Percentiles rank a stretch among this genome's conserved stretches.
phyloP scores from a whole-genome alignment of 2,113 vertebrate genomes.

The Thunnus thynnus region DNA sequence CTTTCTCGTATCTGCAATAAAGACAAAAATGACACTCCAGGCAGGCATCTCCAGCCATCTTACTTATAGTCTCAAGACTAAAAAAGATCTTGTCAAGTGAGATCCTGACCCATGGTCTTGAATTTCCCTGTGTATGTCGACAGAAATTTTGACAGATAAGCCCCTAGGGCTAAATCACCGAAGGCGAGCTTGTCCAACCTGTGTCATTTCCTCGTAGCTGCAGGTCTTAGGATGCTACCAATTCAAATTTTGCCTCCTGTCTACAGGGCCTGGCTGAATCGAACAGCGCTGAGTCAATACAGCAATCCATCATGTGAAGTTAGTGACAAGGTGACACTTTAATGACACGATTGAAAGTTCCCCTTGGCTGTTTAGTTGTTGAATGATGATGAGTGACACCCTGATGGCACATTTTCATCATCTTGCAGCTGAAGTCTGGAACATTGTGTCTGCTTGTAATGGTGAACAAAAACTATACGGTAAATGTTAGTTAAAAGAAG shows the following conservation, averaged over 20 bases:
- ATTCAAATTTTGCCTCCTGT: slow-evolving; percentile 16
- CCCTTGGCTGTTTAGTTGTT: slow-evolving; percentile 30
- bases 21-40: slow-evolving; percentile 9
- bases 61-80: slow-evolving; percentile 27
- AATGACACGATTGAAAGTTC: slow-evolving; percentile 40
- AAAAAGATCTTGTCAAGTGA: slow-evolving; percentile 35
- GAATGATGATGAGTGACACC: slow-evolving; percentile 43
- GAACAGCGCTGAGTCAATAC: slow-evolving; percentile 37
- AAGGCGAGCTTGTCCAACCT: slow-evolving; percentile 34
- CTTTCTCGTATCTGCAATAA: neutral
- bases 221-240: slow-evolving; percentile 14
- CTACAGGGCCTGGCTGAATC: slow-evolving; percentile 2
- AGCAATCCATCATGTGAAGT: slow-evolving; percentile 55
- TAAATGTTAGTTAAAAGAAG: no score
- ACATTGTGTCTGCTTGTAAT: neutral
- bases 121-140: slow-evolving; percentile 20
- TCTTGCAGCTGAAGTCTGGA: slow-evolving; percentile 17
- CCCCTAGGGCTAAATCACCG: slow-evolving; percentile 27
- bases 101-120: slow-evolving; percentile 30
- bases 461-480: no score
- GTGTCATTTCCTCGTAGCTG: slow-evolving; percentile 37
- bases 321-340: slow-evolving; percentile 66
- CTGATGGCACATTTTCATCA: slow-evolving; percentile 20
- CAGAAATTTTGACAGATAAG: slow-evolving; percentile 34
- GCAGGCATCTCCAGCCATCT: slow-evolving; percentile 11